phyloP scores from a whole-genome alignment of 2,113 vertebrate genomes.

The Pionites leucogaster region DNA sequence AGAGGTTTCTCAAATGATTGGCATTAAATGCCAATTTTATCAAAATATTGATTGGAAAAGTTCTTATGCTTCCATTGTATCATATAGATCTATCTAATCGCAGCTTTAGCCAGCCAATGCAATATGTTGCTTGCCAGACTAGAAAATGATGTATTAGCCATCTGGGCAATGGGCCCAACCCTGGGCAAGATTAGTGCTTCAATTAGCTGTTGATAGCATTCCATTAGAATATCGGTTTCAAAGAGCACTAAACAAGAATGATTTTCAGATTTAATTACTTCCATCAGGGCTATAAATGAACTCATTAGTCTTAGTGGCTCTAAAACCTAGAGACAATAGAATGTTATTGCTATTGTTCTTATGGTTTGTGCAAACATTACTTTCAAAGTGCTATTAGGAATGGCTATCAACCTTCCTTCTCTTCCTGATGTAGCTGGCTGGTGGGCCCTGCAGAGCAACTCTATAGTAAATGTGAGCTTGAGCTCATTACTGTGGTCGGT shows the following conservation, averaged over 20 bases:
- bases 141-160: slow-evolving; percentile 73
- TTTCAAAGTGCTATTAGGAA: background rate
- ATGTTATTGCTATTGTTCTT: slow-evolving; percentile 62
- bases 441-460: background rate
- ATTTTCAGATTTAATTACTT: slow-evolving; percentile 87
- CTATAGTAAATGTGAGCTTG: background rate
- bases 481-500: background rate
- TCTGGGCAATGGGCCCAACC: slow-evolving; percentile 72
- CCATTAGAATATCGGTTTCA: slow-evolving; percentile 77
- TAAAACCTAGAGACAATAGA: slow-evolving; percentile 66
- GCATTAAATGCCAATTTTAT: slow-evolving; percentile 44
- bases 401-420: background rate
- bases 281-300: slow-evolving; percentile 88
- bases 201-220: slow-evolving; percentile 76
- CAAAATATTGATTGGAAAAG: slow-evolving; percentile 55
- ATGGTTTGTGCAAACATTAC: slow-evolving; percentile 22
- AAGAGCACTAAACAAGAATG: slow-evolving; percentile 77
- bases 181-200: slow-evolving; percentile 73
- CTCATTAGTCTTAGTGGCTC: slow-evolving; percentile 87
- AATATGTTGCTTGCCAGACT: slow-evolving; percentile 65
- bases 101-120: slow-evolving; percentile 10
- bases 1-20: slow-evolving; percentile 20
- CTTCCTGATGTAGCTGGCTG: background rate
- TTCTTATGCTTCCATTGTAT: background rate
- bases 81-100: slow-evolving; percentile 13